Percentiles rank a stretch among this genome's conserved stretches.
Evolutionary conservation across 2,888 invertebrate species (phyloP).

Genomic region (Melinaea menophilus): DNA sequence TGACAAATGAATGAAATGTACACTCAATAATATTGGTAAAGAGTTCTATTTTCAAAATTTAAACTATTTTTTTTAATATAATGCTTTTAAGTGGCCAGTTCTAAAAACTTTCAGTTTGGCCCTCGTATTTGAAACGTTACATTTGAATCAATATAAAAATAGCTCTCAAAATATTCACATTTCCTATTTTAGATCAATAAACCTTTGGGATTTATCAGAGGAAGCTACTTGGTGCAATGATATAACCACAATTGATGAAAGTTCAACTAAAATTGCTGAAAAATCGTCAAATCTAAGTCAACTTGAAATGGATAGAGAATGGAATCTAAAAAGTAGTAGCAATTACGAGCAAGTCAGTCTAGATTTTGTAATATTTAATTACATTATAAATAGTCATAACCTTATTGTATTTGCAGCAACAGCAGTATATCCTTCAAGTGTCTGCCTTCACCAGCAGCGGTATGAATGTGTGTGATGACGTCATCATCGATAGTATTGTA

Average conservation of each 20-base stretch:
- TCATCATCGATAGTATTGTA: conserved; percentile 42
- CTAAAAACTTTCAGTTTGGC: too few species aligned
- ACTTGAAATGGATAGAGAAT: conserved; percentile 52
- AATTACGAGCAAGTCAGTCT: conserved; percentile 32
- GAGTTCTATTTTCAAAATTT: too few species aligned
- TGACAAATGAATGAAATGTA: too few species aligned
- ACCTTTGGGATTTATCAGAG: conserved; percentile 67
- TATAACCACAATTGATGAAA: conserved; percentile 38
- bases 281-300: conserved; percentile 39
- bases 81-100: too few species aligned
- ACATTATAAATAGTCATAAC: too few species aligned
- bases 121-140: too few species aligned
- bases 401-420: conserved; percentile 28
- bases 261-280: conserved; percentile 44
- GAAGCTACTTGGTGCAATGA: conserved; percentile 49
- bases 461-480: conserved; percentile 38
- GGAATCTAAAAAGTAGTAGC: conserved; percentile 52
- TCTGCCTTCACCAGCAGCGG: conserved; percentile 64
- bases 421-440: conserved; percentile 44
- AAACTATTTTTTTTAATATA: too few species aligned
- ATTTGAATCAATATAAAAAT: too few species aligned
- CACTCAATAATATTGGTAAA: too few species aligned
- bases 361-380: too few species aligned
- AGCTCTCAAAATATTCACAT: not conserved
- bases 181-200: conserved; percentile 55